A percentile compares a stretch with the other conserved stretches of the same genome.
Evolutionary conservation across 2,113 vertebrate genomes (phyloP).

Genomic region (Toxotes jaculatrix): DNA sequence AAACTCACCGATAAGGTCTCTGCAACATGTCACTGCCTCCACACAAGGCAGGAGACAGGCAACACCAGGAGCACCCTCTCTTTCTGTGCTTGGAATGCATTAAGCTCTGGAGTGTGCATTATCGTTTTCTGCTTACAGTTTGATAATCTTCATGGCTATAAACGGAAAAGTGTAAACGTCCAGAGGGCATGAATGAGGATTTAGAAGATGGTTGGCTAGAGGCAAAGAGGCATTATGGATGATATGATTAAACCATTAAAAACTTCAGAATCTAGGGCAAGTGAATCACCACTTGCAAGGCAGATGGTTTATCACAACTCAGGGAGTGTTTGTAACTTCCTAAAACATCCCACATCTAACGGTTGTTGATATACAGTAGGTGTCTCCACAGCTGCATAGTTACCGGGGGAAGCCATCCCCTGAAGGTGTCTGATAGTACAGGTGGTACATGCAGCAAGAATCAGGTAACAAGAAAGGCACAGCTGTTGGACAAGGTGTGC

Average conservation of each 20-base stretch:
- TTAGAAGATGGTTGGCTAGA: conserved; percentile 53
- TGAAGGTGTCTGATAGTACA: neutral
- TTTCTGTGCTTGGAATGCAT: conserved; percentile 27
- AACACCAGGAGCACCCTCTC: conserved; percentile 41
- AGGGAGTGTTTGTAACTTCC: conserved; percentile 47
- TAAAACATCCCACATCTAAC: conserved; percentile 24
- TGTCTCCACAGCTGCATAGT: conserved; percentile 1
- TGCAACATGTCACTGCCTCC: conserved; percentile 40
- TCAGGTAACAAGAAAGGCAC: conserved; percentile 4
- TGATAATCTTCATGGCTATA: conserved; percentile 71
- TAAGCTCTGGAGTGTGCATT: conserved; percentile 51
- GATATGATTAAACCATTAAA: conserved; percentile 66
- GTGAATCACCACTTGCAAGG: conserved; percentile 55
- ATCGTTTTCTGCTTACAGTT: conserved; percentile 56
- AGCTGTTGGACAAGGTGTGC: neutral
- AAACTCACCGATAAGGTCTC: conserved; percentile 44
- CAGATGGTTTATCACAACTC: conserved; percentile 60
- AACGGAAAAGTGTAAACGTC: conserved; percentile 67
- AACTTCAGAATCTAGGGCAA: conserved; percentile 66
- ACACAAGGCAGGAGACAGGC: conserved; percentile 25
- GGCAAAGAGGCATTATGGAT: conserved; percentile 62
- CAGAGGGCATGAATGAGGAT: conserved; percentile 52
- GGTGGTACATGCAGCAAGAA: neutral
- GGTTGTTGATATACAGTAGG: neutral
- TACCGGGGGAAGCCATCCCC: neutral